Conservation (phyloP, 2,113 vertebrate species). For the Burhinus bistriatus region DNA sequence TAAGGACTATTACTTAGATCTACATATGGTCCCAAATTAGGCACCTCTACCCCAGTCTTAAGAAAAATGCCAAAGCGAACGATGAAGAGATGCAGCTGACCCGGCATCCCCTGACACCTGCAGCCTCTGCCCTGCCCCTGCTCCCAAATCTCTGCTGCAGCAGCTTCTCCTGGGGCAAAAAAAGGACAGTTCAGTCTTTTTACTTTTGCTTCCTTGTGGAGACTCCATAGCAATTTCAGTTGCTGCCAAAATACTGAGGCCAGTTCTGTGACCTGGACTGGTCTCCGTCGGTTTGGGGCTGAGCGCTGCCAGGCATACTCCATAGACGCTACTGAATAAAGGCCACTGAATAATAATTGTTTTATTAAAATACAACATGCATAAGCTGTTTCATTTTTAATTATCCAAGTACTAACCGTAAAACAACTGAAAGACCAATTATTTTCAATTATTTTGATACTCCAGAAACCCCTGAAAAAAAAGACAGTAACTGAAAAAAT, state of each 20-base stretch:
- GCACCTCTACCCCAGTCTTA: background rate
- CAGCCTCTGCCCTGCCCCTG: fast-evolving
- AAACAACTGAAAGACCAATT: conserved; percentile 8
- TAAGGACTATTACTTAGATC: background rate
- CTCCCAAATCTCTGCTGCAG: background rate
- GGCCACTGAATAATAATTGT: background rate
- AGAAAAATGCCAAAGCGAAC: background rate
- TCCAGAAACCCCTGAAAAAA: background rate
- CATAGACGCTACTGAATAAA: background rate
- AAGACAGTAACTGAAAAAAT: background rate
- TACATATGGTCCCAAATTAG: background rate
- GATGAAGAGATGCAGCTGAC: background rate
- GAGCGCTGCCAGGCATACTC: background rate
- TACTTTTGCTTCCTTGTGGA: background rate
- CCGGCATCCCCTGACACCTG: background rate
- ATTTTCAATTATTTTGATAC: conserved; percentile 32
- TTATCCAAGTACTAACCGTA: background rate
- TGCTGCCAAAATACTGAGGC: background rate
- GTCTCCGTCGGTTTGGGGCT: fast-evolving
- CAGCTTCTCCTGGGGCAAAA: background rate
- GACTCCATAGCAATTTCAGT: background rate
- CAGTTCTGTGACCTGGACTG: background rate
- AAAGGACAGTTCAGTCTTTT: background rate
- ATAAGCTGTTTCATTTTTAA: conserved; percentile 18
- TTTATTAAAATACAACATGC: background rate